These are phyloP conservation scores for Bellardia bayeri DNA, from an alignment of 2,888 invertebrate species.

Conservation along the genomic window DNA sequence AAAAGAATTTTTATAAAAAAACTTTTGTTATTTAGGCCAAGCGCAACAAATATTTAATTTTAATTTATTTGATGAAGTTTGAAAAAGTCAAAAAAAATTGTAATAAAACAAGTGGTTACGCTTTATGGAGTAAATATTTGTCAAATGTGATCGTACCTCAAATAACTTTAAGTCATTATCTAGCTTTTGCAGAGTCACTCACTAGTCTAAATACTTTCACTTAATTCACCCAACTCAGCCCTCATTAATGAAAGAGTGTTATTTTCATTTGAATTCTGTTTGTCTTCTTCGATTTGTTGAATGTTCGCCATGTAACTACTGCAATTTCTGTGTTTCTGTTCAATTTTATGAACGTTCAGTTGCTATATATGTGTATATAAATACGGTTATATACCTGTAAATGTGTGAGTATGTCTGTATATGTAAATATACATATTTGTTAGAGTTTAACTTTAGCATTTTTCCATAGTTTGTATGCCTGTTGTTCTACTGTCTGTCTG, in stretches of 20 bases:
- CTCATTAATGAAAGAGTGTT: not conserved
- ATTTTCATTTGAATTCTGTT: slow-evolving; percentile 4
- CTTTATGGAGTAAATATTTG: too few relatives aligned
- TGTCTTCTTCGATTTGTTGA: slow-evolving; percentile 9
- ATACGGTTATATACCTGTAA: not conserved
- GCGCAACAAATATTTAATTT: too few relatives aligned
- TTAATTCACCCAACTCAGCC: not conserved
- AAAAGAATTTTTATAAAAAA: too few relatives aligned
- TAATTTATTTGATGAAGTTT: too few relatives aligned
- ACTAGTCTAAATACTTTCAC: too few relatives aligned
- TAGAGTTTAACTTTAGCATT: slow-evolving; percentile 3
- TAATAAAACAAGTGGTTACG: too few relatives aligned
- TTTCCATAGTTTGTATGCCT: slow-evolving; percentile 17
- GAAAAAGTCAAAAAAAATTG: too few relatives aligned
- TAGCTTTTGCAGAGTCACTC: too few relatives aligned
- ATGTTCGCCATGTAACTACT: slow-evolving; percentile 35
- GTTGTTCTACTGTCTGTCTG: slow-evolving; percentile 13
- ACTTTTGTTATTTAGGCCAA: too few relatives aligned
- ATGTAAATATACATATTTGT: slow-evolving; percentile 14
- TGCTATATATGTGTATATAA: slow-evolving; percentile 38
- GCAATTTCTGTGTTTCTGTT: slow-evolving; percentile 57
- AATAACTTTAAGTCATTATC: too few relatives aligned
- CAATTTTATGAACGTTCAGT: slow-evolving; percentile 56
- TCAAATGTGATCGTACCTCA: too few relatives aligned
- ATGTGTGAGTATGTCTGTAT: slow-evolving; percentile 28